Base-by-base conservation (phyloP, 2,797 vertebrate genomes). In the Pseudomugil tenellus region DNA sequence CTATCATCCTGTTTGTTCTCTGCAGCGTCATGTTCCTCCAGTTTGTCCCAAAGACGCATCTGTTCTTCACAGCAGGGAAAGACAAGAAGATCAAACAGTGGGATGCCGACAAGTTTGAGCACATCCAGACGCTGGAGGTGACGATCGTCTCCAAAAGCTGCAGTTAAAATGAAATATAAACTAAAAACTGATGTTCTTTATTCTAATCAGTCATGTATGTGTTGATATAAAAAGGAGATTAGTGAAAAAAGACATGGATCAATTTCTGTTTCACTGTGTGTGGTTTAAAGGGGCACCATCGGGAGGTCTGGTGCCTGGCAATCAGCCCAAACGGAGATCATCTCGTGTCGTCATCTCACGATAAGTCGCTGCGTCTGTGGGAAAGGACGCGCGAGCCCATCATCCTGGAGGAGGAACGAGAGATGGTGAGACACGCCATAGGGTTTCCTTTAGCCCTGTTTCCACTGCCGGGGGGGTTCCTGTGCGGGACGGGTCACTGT, bases 41-140 rank as follows among this genome's bases (percentile, higher is more conserved):
- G 93, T 99, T 99, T 78, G 96, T 99, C 43, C 95, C 96, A 2
- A 97, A 96, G 90, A 97, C 98, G 72, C 98, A 99, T 85, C 94
- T 99, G 82, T 99, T 99, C 93, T 99, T 99, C 92, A 98, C 97
- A 0, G 95, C 95, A 2, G 98, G 98, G 49, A 99, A 99, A 74
- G 98, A 99, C 81, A 91, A 67, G 67, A 99, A 95, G 92, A 94
- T 99, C 75, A 99, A 99, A 75, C 97, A 99, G 85, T 99, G 98
- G 98, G 98, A 99, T 58, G 98, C 97, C 0, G 98, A 99, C 93
- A 97, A 94, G 83, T 99, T 98, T 89, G 95, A 97, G 84, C 97
- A 94, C 74, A 93, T 99, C 79, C 98, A 99, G 88, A 98, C 96
- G 0, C 88, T 99, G 26, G 96, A 99, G 97, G 98, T 99, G 91